These are phyloP conservation scores for Elgaria multicarinata DNA, from an alignment of 2,113 vertebrate genomes.

Conservation along the genomic window DNA sequence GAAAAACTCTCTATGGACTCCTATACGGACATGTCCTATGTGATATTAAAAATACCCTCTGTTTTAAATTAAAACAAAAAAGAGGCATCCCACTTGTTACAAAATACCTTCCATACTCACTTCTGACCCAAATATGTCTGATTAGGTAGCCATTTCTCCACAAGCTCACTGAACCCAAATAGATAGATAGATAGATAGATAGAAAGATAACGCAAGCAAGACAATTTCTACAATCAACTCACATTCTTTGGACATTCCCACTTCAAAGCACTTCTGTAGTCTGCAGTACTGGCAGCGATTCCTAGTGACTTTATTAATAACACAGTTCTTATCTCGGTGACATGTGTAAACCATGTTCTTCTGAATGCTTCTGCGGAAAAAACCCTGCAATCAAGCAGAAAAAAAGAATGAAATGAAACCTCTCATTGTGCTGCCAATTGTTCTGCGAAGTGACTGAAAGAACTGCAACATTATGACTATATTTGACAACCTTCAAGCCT, in stretches of 20 bases:
- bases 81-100: neutral
- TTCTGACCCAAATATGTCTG: neutral
- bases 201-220: slow-evolving; percentile 32
- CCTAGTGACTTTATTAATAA: slow-evolving; percentile 97
- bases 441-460: slow-evolving; percentile 55
- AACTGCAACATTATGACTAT: slow-evolving; percentile 40
- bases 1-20: neutral
- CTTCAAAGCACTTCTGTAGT: slow-evolving; percentile 94
- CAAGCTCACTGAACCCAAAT: fast-evolving
- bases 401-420: slow-evolving; percentile 58
- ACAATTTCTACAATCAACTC: slow-evolving; percentile 74
- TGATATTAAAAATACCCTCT: too few species aligned
- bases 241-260: slow-evolving; percentile 98
- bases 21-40: neutral
- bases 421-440: slow-evolving; percentile 28
- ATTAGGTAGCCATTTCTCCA: neutral
- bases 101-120: neutral
- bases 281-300: slow-evolving; percentile 98
- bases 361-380: slow-evolving; percentile 97
- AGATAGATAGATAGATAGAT: slow-evolving; percentile 33
- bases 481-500: slow-evolving; percentile 56
- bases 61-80: neutral
- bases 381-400: slow-evolving; percentile 84
- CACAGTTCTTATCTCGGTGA: slow-evolving; percentile 95
- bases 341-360: slow-evolving; percentile 98